Percentiles rank a stretch among this genome's conserved stretches.
Conservation (phyloP, 2,888 invertebrate species). For the Meloe dianella region DNA sequence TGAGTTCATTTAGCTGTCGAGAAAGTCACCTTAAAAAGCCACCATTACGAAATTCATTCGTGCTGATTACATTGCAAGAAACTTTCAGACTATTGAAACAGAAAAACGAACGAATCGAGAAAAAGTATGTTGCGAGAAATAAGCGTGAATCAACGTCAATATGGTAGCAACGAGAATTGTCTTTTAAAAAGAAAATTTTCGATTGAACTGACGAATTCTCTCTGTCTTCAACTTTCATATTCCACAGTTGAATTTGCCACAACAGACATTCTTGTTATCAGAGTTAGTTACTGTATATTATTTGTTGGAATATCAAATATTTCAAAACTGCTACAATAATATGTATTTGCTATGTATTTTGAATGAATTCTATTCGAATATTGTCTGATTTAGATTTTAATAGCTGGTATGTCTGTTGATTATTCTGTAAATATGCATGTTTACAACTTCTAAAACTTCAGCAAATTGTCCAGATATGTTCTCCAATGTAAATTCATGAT, state of each 20-base stretch:
- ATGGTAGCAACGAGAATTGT: neutral
- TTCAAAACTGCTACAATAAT: neutral
- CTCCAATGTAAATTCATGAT: neutral
- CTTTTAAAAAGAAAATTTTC: neutral
- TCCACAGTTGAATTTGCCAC: neutral
- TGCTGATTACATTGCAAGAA: slow-evolving; percentile 1
- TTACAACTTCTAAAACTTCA: neutral
- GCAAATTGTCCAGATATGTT: neutral
- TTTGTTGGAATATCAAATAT: neutral
- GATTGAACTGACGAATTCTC: neutral
- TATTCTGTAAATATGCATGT: neutral
- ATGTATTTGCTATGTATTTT: neutral
- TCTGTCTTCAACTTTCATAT: neutral
- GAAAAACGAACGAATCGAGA: neutral
- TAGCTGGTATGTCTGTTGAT: slow-evolving; percentile 2
- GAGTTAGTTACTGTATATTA: neutral
- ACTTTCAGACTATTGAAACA: neutral
- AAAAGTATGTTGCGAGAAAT: neutral
- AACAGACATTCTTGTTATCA: neutral
- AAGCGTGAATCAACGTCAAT: neutral
- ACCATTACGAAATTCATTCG: neutral
- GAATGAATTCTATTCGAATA: slow-evolving; percentile 1
- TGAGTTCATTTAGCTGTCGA: neutral
- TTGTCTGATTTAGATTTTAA: neutral
- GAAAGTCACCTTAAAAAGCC: neutral